phyloP scores from a whole-genome alignment of 2,797 vertebrate species.

The Peromyscus aztecus region DNA sequence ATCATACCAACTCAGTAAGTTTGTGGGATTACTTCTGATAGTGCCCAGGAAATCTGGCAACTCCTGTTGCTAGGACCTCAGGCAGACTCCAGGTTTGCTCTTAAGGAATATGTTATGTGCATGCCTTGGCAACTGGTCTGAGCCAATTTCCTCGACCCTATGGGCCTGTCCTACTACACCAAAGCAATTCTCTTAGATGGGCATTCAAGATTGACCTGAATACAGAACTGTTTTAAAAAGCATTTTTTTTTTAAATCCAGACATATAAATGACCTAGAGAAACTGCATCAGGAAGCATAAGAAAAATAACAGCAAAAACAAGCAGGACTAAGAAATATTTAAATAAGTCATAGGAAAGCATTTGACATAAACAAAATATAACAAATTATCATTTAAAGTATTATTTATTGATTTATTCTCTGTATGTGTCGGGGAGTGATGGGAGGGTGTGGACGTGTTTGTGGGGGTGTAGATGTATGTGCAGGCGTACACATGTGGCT shows the following conservation, averaged over 20 bases:
- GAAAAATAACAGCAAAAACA: background rate
- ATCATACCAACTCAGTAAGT: background rate
- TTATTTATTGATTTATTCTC: background rate
- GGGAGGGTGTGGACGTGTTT: background rate
- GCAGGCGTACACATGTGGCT: background rate
- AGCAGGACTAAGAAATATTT: background rate
- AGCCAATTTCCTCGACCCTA: no score
- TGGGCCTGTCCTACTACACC: no score
- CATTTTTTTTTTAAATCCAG: background rate
- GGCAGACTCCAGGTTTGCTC: no score
- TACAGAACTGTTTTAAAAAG: background rate
- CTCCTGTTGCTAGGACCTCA: no score
- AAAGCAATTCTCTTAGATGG: no score
- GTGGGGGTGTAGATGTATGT: background rate
- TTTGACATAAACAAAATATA: background rate
- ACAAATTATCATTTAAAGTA: background rate
- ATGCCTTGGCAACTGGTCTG: no score
- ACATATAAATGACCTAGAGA: background rate
- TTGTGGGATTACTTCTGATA: background rate
- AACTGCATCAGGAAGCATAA: background rate
- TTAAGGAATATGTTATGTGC: no score
- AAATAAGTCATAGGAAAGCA: background rate
- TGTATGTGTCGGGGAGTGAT: background rate
- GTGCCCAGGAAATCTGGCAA: no score
- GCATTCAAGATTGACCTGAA: background rate